Evolutionary conservation across 2,888 invertebrate species (phyloP).

Genomic region (Encarsia formosa): DNA sequence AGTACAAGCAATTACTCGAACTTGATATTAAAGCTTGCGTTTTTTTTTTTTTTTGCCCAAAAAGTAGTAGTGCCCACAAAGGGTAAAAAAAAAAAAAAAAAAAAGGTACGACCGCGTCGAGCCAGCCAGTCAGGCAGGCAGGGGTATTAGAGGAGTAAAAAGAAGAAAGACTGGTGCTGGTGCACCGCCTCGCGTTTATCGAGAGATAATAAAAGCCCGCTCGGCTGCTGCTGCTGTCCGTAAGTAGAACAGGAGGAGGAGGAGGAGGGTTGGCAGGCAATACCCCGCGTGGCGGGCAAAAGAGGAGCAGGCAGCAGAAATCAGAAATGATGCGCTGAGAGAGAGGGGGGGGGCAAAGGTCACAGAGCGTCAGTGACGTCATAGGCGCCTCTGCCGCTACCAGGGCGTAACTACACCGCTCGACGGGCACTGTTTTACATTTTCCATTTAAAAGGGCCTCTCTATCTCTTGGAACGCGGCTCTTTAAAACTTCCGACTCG

Average conservation of each 20-base stretch:
- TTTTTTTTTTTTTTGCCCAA: no score
- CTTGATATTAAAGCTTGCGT: no score
- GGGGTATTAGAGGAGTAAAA: no score
- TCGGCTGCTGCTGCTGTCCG: no score
- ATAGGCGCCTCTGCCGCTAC: conserved; percentile 14
- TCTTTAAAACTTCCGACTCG: neutral
- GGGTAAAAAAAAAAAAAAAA: no score
- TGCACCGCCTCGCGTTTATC: neutral
- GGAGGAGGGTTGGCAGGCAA: neutral
- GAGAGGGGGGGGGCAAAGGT: conserved; percentile 16
- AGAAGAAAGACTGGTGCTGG: no score
- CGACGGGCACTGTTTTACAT: neutral
- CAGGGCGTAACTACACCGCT: neutral
- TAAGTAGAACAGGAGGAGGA: neutral
- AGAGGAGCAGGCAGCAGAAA: no score
- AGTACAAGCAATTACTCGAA: no score
- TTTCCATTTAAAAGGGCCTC: neutral
- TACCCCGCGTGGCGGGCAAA: neutral
- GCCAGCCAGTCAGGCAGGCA: no score
- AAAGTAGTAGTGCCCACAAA: no score
- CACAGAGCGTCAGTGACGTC: conserved; percentile 24
- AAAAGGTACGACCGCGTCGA: no score
- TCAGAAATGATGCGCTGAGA: conserved; percentile 17
- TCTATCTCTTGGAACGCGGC: neutral
- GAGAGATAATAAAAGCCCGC: no score